Conservation (phyloP, 2,113 vertebrate species). For the Cyanoderma ruficeps region DNA sequence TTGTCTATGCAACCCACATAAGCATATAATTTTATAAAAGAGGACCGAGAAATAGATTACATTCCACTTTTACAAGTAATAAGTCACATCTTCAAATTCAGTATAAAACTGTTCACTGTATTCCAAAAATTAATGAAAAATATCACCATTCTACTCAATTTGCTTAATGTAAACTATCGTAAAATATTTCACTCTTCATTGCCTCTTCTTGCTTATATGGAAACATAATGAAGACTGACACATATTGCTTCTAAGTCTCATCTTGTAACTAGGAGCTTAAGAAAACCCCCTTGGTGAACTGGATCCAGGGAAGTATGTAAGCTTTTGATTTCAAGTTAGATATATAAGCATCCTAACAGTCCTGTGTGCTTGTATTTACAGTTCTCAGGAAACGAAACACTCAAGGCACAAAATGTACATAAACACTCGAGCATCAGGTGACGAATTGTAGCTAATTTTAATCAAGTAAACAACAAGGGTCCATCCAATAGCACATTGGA, state of each 20-base stretch:
- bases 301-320: neutral
- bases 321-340: neutral
- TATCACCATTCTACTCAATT: neutral
- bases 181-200: neutral
- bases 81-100: neutral
- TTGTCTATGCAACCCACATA: neutral
- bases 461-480: constrained; percentile 48
- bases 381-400: constrained; percentile 34
- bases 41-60: neutral
- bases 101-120: neutral
- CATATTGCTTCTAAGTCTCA: neutral
- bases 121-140: constrained; percentile 13
- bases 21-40: neutral
- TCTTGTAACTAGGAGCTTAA: neutral
- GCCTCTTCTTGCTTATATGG: neutral
- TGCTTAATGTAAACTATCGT: neutral
- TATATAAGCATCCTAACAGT: neutral
- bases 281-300: neutral
- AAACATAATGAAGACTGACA: neutral
- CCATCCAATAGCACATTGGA: neutral
- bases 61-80: neutral
- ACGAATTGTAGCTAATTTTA: constrained; percentile 42
- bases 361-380: neutral
- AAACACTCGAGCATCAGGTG: constrained; percentile 21
- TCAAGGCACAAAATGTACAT: constrained; percentile 39